Conservation (phyloP, 2,113 vertebrate genomes). For the Ptyas mucosa region DNA sequence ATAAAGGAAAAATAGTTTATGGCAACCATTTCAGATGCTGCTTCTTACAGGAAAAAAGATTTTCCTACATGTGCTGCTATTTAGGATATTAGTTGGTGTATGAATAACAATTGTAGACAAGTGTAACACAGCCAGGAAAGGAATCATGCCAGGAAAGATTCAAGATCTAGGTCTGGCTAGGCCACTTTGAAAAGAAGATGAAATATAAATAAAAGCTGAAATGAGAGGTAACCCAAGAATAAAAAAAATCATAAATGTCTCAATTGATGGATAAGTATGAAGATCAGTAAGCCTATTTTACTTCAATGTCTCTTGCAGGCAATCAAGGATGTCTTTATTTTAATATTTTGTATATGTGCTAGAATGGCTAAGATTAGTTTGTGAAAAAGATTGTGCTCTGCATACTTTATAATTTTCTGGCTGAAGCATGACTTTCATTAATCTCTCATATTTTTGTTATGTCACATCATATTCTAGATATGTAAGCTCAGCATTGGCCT, state of each 20-base stretch:
- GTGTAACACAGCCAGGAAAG: neutral
- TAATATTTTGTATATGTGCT: neutral
- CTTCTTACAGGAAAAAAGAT: neutral
- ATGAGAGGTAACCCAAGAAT: neutral
- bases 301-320: neutral
- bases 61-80: neutral
- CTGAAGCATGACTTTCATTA: slow-evolving; percentile 7
- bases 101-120: neutral
- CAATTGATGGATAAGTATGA: neutral
- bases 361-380: slow-evolving; percentile 2
- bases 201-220: neutral
- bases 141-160: neutral
- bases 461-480: neutral
- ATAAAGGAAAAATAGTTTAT: neutral
- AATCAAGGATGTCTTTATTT: neutral
- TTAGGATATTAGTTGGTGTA: neutral
- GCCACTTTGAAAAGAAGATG: neutral
- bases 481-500: slow-evolving; percentile 7
- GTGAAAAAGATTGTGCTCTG: slow-evolving; percentile 26
- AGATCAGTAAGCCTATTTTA: neutral
- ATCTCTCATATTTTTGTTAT: slow-evolving; percentile 36
- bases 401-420: slow-evolving; percentile 18
- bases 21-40: neutral
- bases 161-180: neutral
- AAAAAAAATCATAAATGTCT: neutral